Evolutionary conservation across 2,888 invertebrate genomes (phyloP).

Genomic region (Noctua fimbriata): DNA sequence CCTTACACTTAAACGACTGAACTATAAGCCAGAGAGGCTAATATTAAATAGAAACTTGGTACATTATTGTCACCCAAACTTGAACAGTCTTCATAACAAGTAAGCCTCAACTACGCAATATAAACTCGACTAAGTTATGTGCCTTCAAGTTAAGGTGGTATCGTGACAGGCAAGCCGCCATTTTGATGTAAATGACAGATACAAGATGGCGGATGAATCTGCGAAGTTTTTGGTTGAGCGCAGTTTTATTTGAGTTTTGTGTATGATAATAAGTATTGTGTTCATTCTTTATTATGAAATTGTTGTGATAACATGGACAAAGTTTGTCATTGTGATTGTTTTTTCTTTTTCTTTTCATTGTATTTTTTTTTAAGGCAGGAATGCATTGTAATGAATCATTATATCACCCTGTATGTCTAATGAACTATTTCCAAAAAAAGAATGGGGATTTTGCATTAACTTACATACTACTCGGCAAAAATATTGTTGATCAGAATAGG

Average conservation of each 20-base stretch:
- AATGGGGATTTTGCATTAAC: background rate
- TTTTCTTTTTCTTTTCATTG: background rate
- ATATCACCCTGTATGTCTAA: background rate
- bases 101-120: conserved; percentile 45
- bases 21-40: conserved; percentile 38
- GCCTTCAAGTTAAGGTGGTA: conserved; percentile 46
- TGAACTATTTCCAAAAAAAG: background rate
- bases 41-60: conserved; percentile 66
- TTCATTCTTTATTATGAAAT: background rate
- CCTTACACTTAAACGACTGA: conserved; percentile 32
- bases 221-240: conserved; percentile 29
- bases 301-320: background rate
- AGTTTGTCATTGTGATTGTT: background rate
- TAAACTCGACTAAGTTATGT: conserved; percentile 59
- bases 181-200: conserved; percentile 46
- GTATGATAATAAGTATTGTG: background rate
- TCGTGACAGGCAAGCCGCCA: conserved; percentile 48
- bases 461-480: background rate
- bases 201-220: conserved; percentile 21
- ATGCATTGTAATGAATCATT: background rate
- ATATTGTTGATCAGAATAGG: background rate
- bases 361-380: background rate
- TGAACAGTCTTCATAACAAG: conserved; percentile 59
- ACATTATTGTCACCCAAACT: conserved; percentile 65
- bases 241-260: conserved; percentile 29